Conservation (phyloP, 2,113 vertebrate species). For the Tylochromis polylepis region DNA sequence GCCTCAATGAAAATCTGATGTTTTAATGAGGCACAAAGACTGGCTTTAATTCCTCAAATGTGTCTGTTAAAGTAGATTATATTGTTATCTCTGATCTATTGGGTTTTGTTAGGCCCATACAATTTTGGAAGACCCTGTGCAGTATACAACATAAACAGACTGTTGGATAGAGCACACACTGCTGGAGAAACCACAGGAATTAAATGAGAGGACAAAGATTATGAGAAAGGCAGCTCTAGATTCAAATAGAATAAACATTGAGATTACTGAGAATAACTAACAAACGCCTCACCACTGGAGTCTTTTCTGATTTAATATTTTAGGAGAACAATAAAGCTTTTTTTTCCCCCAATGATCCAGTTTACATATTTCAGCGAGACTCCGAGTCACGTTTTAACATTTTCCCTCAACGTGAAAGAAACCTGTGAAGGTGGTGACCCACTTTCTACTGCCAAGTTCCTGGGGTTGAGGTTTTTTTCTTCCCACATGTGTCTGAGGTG, state of each 20-base stretch:
- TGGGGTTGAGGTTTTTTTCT: background rate
- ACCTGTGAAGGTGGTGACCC: slow-evolving; percentile 38
- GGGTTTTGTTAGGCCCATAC: slow-evolving; percentile 4
- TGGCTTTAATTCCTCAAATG: background rate
- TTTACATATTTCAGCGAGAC: background rate
- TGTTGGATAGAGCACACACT: background rate
- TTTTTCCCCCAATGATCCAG: background rate
- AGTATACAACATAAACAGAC: slow-evolving; percentile 24
- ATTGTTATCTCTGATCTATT: slow-evolving; percentile 6
- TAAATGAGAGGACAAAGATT: background rate
- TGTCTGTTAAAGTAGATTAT: slow-evolving; percentile 19
- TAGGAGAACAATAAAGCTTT: background rate
- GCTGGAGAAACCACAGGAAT: slow-evolving; percentile 41
- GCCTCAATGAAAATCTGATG: background rate
- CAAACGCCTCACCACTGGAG: background rate
- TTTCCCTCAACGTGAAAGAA: slow-evolving; percentile 28
- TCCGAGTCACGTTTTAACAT: slow-evolving; percentile 27
- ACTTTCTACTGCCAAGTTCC: slow-evolving; percentile 38
- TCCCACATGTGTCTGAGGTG: slow-evolving; percentile 10
- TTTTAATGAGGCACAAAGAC: slow-evolving; percentile 3
- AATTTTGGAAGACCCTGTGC: background rate
- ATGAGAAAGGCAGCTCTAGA: slow-evolving; percentile 25
- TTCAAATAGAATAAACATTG: background rate
- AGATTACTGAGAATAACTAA: background rate
- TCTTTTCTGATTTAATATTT: background rate